Evolutionary conservation across 2,888 invertebrate species (phyloP).

Genomic region (Lottia scabra): DNA sequence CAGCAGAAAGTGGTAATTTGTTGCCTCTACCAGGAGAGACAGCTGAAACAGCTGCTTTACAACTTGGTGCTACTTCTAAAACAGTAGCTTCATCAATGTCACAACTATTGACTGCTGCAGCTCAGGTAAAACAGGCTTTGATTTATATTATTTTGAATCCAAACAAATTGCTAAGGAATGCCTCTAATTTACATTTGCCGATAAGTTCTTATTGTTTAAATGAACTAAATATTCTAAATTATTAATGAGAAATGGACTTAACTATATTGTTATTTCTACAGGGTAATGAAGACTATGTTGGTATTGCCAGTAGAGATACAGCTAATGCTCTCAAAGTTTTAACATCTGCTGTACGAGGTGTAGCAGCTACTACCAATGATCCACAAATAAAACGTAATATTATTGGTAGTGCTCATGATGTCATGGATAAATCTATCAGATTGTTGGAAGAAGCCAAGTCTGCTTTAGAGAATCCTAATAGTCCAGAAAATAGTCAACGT

Average conservation of each 20-base stretch:
- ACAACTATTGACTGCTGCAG: conserved; percentile 86
- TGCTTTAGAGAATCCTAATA: conserved; percentile 78
- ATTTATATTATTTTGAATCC: too few relatives aligned
- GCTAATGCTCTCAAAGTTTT: conserved; percentile 80
- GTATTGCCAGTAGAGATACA: conserved; percentile 84
- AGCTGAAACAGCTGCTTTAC: conserved; percentile 74
- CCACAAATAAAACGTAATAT: conserved; percentile 72
- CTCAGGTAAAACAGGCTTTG: conserved; percentile 75
- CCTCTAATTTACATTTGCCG: too few relatives aligned
- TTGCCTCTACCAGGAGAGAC: conserved; percentile 89
- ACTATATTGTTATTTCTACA: conserved; percentile 29
- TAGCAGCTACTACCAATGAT: conserved; percentile 64
- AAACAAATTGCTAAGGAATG: too few relatives aligned
- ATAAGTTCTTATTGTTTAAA: too few relatives aligned
- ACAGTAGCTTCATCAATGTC: conserved; percentile 86
- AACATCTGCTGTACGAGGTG: conserved; percentile 81
- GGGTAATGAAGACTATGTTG: conserved; percentile 84
- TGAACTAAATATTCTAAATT: too few relatives aligned
- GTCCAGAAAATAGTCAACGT: conserved; percentile 74
- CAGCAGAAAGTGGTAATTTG: conserved; percentile 80
- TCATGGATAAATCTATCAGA: conserved; percentile 81
- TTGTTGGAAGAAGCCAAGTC: conserved; percentile 86
- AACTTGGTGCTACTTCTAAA: conserved; percentile 77
- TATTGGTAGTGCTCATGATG: conserved; percentile 78
- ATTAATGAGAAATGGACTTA: too few relatives aligned